Conservation (phyloP, 2,888 invertebrate species). For the Drosophila rubida region DNA sequence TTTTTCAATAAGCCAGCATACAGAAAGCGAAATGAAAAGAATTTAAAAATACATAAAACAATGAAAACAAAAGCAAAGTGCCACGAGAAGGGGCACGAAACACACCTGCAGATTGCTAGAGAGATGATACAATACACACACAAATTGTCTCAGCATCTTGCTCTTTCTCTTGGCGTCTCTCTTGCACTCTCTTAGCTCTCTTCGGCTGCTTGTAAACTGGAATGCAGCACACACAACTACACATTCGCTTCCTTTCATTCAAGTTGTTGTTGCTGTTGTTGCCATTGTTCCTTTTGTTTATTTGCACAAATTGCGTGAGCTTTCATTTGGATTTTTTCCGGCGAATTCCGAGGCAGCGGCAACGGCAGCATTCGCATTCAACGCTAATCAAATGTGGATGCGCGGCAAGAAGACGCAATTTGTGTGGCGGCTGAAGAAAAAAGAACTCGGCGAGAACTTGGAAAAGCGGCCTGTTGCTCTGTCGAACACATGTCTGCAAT, state of each 20-base stretch:
- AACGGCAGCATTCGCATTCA: background rate
- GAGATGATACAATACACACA: background rate
- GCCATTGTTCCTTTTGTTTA: slow-evolving; percentile 58
- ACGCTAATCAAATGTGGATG: slow-evolving; percentile 51
- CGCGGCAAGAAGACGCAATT: background rate
- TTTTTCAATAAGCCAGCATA: slow-evolving; percentile 55
- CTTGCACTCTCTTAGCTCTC: background rate
- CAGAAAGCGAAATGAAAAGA: slow-evolving; percentile 57
- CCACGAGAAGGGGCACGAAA: slow-evolving; percentile 36
- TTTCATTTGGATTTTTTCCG: slow-evolving; percentile 59
- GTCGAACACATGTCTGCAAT: slow-evolving; percentile 77
- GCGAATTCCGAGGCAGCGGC: slow-evolving; percentile 50
- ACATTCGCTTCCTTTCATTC: background rate
- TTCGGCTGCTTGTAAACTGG: slow-evolving; percentile 17
- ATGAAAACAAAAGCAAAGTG: slow-evolving; percentile 46
- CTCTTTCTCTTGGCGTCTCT: background rate
- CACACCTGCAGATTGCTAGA: slow-evolving; percentile 70
- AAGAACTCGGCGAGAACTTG: background rate
- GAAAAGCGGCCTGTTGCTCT: slow-evolving; percentile 55
- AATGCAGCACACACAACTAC: slow-evolving; percentile 33
- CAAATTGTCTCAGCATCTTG: background rate
- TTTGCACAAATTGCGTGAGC: slow-evolving; percentile 77
- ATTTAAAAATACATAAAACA: slow-evolving; percentile 50
- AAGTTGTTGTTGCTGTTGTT: slow-evolving; percentile 1
- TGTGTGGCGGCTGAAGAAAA: slow-evolving; percentile 12